Evolutionary conservation across 2,888 invertebrate genomes (phyloP).

Genomic region (Spisula subtruncata): DNA sequence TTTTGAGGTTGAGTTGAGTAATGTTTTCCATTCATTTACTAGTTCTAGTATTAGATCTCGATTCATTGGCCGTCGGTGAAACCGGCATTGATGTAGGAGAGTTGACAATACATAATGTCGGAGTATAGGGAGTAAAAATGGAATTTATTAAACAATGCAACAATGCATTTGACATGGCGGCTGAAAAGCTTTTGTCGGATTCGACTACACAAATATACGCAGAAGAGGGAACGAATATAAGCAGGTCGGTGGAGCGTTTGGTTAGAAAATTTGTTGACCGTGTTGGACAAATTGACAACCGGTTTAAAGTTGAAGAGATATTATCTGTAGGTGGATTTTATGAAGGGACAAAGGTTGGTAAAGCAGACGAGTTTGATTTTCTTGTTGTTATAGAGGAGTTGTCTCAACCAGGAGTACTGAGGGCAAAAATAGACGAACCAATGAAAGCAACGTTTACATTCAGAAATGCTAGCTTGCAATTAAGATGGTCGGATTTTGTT

Average conservation of each 20-base stretch:
- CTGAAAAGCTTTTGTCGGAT: not conserved
- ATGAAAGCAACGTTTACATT: not conserved
- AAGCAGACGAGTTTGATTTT: slow-evolving; percentile 25
- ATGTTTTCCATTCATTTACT: no score
- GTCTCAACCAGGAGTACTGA: not conserved
- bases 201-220: not conserved
- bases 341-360: slow-evolving; percentile 21
- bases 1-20: no score
- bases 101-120: no score
- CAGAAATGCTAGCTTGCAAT: not conserved
- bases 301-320: slow-evolving; percentile 11
- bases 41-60: no score
- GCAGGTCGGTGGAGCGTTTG: not conserved
- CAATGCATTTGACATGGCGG: not conserved
- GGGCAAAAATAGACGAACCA: not conserved
- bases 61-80: no score
- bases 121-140: not conserved
- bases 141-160: not conserved
- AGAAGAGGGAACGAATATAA: not conserved
- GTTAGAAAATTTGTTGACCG: not conserved
- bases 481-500: not conserved
- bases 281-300: not conserved
- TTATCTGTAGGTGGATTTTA: slow-evolving; percentile 16
- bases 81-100: no score
- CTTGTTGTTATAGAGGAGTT: slow-evolving; percentile 18